Evolutionary conservation across 2,888 invertebrate species (phyloP).

Genomic region (Tineola bisselliella): DNA sequence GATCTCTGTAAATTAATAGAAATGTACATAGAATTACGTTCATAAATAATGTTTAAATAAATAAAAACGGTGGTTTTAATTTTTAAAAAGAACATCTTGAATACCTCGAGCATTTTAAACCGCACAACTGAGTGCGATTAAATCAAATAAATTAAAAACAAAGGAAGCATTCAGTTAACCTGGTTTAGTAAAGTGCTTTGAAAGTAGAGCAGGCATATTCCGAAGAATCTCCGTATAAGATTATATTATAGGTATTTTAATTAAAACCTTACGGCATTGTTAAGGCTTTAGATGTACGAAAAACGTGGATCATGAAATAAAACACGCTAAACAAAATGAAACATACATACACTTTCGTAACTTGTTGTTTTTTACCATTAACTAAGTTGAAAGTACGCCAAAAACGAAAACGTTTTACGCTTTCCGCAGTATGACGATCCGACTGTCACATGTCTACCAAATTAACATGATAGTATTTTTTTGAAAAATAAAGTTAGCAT

Average conservation of each 20-base stretch:
- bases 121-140: neutral
- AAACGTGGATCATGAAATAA: neutral
- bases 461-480: slow-evolving; percentile 13
- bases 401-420: slow-evolving; percentile 59
- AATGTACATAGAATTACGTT: no score
- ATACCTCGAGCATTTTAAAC: neutral
- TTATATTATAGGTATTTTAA: slow-evolving; percentile 1
- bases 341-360: neutral
- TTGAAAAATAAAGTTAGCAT: slow-evolving; percentile 14
- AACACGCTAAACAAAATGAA: neutral
- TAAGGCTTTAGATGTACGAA: neutral
- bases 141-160: slow-evolving; percentile 9
- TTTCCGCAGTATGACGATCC: slow-evolving; percentile 22
- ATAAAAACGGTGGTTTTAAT: neutral
- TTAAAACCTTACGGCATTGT: neutral
- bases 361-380: slow-evolving; percentile 57
- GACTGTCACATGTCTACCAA: slow-evolving; percentile 12
- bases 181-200: slow-evolving; percentile 1
- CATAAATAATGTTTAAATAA: no score
- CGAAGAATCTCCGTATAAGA: neutral
- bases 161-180: slow-evolving; percentile 11
- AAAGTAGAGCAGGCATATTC: slow-evolving; percentile 10
- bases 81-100: neutral
- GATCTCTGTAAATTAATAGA: neutral
- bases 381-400: slow-evolving; percentile 62